Evolutionary conservation across 2,888 invertebrate species (phyloP), one percentile per base, ranked within the genome.

Genomic region (Venustoraphidia nigricollis): DNA sequence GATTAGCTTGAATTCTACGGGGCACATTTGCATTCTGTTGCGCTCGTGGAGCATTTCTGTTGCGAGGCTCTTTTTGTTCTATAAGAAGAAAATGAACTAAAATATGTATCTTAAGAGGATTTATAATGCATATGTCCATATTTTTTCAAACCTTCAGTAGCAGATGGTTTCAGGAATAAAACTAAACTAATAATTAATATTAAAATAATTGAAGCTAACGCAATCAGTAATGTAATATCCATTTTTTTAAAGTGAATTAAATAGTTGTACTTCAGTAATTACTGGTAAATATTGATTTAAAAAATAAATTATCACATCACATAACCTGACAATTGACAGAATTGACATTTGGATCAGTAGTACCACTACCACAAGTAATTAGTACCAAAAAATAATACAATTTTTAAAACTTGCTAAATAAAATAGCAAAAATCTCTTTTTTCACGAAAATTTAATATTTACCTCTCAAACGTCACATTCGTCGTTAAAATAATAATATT

Each of bases 1-100:
- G 73, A 5, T 80, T 79, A 36, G 82, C 80, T 58, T 81, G 83
- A 1, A 81, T 83, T 58, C 85, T 71, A 45, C 84, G 72, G 14
- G 77, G 78, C 0, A 73, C 74, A 42, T 76, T 77, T 62, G 77
- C 75, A 54, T 27, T 27, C 27, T 3, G 27, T 27, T 27, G 27
- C 27, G 27, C 27, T 27, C 27, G 27, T 27, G 27, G 46, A 44
- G 36, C 27, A 44, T 14, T 34, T 44, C 35, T 13, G 36, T 10
- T 41, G n/a, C 11, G 37, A 14, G 11, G 11, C 36, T 35, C n/a
- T 10, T 14, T 14, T 39, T 36, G 10, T 35, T 14, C 35, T 44
- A 27, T 6, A 27, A 27, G 6, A 27, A 17, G 17, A 27, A 27
- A 27, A 27, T 6, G 34, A 45, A 9, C 43, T 13, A 46, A 45